Conservation (phyloP, 2,113 vertebrate species). For the Pachyramphus minor region DNA sequence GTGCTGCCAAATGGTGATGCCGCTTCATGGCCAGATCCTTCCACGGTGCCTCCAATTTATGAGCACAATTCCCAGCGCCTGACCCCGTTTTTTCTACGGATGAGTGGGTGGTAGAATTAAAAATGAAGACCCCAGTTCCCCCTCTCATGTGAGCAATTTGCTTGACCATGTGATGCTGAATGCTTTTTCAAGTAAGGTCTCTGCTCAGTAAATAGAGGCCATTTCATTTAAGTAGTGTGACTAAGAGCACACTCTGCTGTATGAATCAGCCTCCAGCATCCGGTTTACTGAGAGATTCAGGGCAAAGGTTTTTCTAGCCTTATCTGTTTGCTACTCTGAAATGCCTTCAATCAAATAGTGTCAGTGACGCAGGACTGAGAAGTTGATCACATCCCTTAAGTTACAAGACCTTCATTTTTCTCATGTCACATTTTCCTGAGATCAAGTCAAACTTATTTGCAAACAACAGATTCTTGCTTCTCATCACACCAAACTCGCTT, state of each 20-base stretch:
- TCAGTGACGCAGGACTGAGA: neutral
- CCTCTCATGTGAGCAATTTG: neutral
- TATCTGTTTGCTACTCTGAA: neutral
- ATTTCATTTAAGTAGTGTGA: neutral
- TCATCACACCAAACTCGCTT: neutral
- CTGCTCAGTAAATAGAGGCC: neutral
- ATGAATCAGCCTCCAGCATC: neutral
- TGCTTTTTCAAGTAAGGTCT: neutral
- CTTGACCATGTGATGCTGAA: neutral
- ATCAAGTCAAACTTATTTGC: neutral
- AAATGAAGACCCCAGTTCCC: neutral
- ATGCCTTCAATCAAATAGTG: neutral
- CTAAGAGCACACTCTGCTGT: neutral
- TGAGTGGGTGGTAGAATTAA: neutral
- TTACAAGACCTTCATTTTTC: neutral
- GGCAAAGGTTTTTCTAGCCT: neutral
- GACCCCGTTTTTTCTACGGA: neutral
- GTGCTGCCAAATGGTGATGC: slow-evolving; percentile 60
- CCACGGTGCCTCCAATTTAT: accelerated
- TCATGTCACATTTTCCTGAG: neutral
- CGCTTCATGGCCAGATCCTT: neutral
- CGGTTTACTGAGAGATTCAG: neutral
- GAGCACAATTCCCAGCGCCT: neutral
- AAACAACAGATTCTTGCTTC: neutral
- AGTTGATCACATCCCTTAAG: neutral